Base-by-base conservation (phyloP, 2,797 vertebrate genomes). In the Microhierax caerulescens region DNA sequence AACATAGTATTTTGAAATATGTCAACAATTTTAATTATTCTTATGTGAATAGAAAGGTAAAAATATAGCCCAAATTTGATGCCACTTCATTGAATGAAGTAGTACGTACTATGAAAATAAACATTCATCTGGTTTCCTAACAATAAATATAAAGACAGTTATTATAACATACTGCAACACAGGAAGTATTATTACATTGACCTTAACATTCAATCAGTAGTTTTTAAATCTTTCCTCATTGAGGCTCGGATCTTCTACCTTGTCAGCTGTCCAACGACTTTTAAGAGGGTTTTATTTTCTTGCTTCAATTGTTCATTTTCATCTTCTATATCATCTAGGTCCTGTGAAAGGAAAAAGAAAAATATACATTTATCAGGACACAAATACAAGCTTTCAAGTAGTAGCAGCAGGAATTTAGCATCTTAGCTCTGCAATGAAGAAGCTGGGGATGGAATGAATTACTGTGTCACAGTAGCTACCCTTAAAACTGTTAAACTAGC, bases 261-360 rank as follows among this genome's bases (percentile, higher is more conserved):
- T 75, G 99, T 99, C 98, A 99, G 98, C 98, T 99, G 99, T 68
- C 99, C 99, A 89, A 99, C 99, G 97, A 99, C 99, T 98, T 99
- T 99, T 98, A 99, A 99, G 97, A 99, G 99, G 91, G 99, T 99
- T 98, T 99, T 99, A 98, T 99, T 99, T 98, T 99, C 99, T 96
- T 99, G 99, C 97, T 99, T 99, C 90, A 99, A 98, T 64, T 99
- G 99, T 96, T 99, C 99, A 30, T 99, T 99, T 98, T 99, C 99
- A 59, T 99, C 99, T 97, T 99, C 99, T 69, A 99, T 98, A 95
- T 99, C 99, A 95, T 99, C 99, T 97, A 99, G 98, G 88, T 99
- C 99, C 99, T 99, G 96, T 37, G 67, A 93, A 95, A 88, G 70
- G 78, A 85, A 76, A 83, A 76, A 64, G 13, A 93, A 73, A 83